Evolutionary conservation across 1,140 invertebrate species (phyloP).

Genomic region (Eumaeus atala): DNA sequence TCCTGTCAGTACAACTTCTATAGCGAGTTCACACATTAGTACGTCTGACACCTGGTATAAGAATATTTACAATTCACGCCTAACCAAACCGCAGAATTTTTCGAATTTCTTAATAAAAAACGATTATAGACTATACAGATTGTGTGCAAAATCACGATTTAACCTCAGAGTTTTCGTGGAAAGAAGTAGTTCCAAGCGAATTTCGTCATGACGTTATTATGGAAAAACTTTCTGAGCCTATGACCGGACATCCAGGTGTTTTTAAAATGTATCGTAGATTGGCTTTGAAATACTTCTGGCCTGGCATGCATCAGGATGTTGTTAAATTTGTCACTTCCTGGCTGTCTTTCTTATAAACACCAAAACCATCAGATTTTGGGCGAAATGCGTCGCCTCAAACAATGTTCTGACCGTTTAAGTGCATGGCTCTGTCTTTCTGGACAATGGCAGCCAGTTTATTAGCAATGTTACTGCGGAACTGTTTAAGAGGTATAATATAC

Average conservation of each 20-base stretch:
- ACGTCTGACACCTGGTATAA: slow-evolving; percentile 17
- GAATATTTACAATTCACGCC: slow-evolving; percentile 20
- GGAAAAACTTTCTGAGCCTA: slow-evolving; percentile 32
- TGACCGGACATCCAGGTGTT: slow-evolving; percentile 43
- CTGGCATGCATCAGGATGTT: slow-evolving; percentile 25
- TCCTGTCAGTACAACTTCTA: no score
- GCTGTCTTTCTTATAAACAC: slow-evolving; percentile 34
- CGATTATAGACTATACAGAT: no score
- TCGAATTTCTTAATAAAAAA: slow-evolving; percentile 13
- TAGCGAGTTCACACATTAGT: no score
- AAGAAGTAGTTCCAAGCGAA: slow-evolving; percentile 31
- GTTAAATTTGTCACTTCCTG: slow-evolving; percentile 28
- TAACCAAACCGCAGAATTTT: slow-evolving; percentile 20
- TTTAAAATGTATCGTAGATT: slow-evolving; percentile 40
- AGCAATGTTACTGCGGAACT: no score
- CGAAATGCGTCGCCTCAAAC: slow-evolving; percentile 36
- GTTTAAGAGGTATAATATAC: no score
- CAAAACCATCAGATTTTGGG: slow-evolving; percentile 33
- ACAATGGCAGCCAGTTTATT: no score
- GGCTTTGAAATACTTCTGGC: slow-evolving; percentile 27
- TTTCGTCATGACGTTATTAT: slow-evolving; percentile 17
- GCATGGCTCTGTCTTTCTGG: no score
- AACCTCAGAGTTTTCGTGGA: slow-evolving; percentile 39
- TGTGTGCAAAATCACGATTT: no score
- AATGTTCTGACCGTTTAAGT: no score